A percentile compares a stretch with the other conserved stretches of the same genome.
phyloP scores from a whole-genome alignment of 2,888 invertebrate species.

The Torymus aiolomorphi region DNA sequence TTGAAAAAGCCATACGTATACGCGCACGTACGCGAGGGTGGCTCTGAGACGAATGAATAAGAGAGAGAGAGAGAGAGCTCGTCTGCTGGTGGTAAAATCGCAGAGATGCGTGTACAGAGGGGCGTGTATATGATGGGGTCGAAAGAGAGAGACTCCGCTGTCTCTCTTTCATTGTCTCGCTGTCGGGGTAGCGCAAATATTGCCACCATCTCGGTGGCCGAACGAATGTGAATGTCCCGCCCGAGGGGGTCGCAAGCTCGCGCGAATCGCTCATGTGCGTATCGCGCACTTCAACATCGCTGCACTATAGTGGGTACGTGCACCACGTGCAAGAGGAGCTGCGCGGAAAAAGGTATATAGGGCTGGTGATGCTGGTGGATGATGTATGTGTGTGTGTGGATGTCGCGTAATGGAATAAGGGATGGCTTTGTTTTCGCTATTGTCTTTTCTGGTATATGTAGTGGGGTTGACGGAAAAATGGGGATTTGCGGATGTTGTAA shows the following conservation, averaged over 20 bases:
- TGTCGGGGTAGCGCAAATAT: constrained; percentile 42
- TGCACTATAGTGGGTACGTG: too few relatives aligned
- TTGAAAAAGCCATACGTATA: constrained; percentile 21
- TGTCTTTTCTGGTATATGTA: background rate
- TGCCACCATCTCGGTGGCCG: constrained; percentile 28
- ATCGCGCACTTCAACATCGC: too few relatives aligned
- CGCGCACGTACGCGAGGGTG: background rate
- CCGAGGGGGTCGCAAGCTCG: too few relatives aligned
- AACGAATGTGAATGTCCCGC: too few relatives aligned
- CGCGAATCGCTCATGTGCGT: too few relatives aligned
- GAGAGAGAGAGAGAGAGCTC: too few relatives aligned
- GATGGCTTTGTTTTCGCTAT: background rate
- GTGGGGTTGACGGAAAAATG: background rate
- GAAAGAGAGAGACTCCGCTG: too few relatives aligned
- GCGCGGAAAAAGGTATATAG: too few relatives aligned
- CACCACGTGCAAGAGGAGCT: too few relatives aligned
- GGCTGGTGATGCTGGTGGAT: background rate
- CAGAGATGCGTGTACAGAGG: background rate
- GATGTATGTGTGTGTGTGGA: background rate
- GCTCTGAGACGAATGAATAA: constrained; percentile 19
- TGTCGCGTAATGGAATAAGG: constrained; percentile 3
- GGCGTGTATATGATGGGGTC: background rate
- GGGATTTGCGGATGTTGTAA: too few relatives aligned
- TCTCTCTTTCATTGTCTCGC: constrained; percentile 37
- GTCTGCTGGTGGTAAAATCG: background rate